Evolutionary conservation across 2,113 vertebrate species (phyloP).

Genomic region (Tonatia bakeri): DNA sequence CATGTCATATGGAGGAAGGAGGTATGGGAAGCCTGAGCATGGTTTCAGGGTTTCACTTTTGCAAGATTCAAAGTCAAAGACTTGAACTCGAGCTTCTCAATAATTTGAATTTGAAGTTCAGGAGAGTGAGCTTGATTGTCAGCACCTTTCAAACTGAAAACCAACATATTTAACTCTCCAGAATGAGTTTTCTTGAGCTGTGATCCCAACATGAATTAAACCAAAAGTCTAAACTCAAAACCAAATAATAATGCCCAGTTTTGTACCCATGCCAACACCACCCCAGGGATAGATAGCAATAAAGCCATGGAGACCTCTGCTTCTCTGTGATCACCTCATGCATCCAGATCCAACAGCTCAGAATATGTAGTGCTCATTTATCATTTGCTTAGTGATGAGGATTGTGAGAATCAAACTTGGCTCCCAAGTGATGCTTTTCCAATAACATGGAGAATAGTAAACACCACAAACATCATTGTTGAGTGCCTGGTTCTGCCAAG

Average conservation of each 20-base stretch:
- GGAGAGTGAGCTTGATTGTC: neutral
- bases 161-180: neutral
- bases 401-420: too few species aligned
- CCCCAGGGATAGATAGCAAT: neutral
- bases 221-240: neutral
- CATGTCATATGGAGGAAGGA: neutral
- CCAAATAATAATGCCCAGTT: neutral
- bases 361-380: too few species aligned
- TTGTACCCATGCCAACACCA: too few species aligned
- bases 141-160: neutral
- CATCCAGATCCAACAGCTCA: too few species aligned
- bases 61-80: neutral
- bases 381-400: too few species aligned
- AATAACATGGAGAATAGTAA: too few species aligned
- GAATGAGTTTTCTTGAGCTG: neutral
- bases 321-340: rapidly evolving
- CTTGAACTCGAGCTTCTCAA: neutral
- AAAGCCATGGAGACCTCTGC: neutral
- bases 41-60: neutral
- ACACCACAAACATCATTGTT: too few species aligned
- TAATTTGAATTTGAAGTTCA: neutral
- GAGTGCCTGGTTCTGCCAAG: neutral
- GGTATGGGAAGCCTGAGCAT: neutral
- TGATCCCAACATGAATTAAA: neutral
- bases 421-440: too few species aligned